A percentile compares a stretch with the other conserved stretches of the same genome.
phyloP scores from a whole-genome alignment of 2,888 invertebrate genomes.

The Drosophila nigritarsus region DNA sequence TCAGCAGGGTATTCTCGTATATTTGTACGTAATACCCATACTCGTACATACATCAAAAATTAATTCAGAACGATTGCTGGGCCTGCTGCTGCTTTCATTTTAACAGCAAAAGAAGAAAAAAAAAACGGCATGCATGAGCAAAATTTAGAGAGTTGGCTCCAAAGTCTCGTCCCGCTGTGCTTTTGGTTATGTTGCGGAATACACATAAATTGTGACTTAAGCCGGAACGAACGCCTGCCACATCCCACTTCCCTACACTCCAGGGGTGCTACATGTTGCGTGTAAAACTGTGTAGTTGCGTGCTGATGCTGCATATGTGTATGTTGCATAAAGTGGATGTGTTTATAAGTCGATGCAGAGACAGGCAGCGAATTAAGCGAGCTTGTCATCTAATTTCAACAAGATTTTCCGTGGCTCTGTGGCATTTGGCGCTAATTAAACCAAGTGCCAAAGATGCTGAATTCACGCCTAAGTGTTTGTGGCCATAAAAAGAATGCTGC shows the following conservation, averaged over 20 bases:
- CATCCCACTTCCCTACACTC: conserved; percentile 10
- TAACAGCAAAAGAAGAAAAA: conserved; percentile 49
- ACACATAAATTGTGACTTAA: conserved; percentile 59
- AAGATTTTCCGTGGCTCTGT: conserved; percentile 59
- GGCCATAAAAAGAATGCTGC: conserved; percentile 73
- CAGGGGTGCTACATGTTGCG: conserved; percentile 59
- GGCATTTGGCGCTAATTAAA: conserved; percentile 72
- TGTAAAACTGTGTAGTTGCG: conserved; percentile 55
- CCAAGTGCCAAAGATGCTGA: conserved; percentile 76
- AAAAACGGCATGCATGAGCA: conserved; percentile 9
- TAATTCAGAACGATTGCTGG: conserved; percentile 67
- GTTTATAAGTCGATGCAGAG: conserved; percentile 51
- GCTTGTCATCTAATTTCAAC: conserved; percentile 63
- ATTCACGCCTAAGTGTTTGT: conserved; percentile 81
- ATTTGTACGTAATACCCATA: conserved; percentile 10
- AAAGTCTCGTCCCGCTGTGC: conserved; percentile 61
- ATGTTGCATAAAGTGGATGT: conserved; percentile 38
- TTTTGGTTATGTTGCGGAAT: conserved; percentile 54
- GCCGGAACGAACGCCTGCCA: neutral
- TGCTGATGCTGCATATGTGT: conserved; percentile 29
- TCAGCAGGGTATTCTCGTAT: conserved; percentile 29
- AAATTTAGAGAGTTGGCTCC: conserved; percentile 32
- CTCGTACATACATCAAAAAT: conserved; percentile 46
- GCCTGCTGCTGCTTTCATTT: conserved; percentile 74
- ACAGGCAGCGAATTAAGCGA: conserved; percentile 38